phyloP scores from a whole-genome alignment of 2,888 invertebrate genomes.

The Nycteola revayana region DNA sequence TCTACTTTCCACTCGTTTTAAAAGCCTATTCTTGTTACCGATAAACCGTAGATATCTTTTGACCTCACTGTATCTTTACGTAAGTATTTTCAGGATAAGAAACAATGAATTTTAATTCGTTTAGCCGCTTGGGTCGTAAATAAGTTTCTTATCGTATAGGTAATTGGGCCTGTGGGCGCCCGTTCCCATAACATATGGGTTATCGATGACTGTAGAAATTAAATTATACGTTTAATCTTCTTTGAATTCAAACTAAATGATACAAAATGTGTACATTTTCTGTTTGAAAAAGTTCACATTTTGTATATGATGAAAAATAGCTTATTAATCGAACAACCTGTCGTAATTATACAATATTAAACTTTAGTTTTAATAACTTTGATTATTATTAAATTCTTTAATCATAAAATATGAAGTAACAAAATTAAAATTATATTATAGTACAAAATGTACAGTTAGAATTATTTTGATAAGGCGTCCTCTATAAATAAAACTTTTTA shows the following conservation, averaged over 20 bases:
- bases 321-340: no score
- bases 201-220: constrained; percentile 61
- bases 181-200: constrained; percentile 53
- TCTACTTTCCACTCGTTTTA: constrained; percentile 54
- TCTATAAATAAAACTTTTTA: constrained; percentile 12
- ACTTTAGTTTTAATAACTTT: no score
- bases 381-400: no score
- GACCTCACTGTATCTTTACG: constrained; percentile 68
- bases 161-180: constrained; percentile 77
- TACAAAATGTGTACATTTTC: no score
- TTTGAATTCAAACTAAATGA: constrained; percentile 48
- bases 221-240: constrained; percentile 52
- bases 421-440: no score
- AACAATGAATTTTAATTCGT: constrained; percentile 80
- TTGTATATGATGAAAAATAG: no score
- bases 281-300: no score
- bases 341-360: no score
- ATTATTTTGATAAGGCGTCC: constrained; percentile 5
- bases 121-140: constrained; percentile 61
- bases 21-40: constrained; percentile 79
- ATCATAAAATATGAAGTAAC: no score
- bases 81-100: constrained; percentile 69
- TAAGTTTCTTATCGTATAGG: constrained; percentile 75
- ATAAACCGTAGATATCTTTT: constrained; percentile 72
- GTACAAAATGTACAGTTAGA: no score